Percentiles rank a stretch among this genome's conserved stretches.
Conservation (phyloP, 2,888 invertebrate species). For the Tortrix viridana region DNA sequence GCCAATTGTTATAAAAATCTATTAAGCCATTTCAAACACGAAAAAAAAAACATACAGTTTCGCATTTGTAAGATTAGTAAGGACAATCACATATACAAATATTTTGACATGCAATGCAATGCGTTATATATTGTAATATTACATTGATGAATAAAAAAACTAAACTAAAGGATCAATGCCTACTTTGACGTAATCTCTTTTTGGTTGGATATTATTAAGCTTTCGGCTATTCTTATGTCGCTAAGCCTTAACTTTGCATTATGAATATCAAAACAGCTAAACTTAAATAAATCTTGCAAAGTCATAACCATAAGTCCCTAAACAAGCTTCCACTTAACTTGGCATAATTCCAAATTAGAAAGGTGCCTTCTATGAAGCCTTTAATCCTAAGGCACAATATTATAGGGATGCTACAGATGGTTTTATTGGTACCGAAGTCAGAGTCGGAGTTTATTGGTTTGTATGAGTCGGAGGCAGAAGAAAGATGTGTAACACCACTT, state of each 20-base stretch:
- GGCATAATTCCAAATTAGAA: constrained; percentile 39
- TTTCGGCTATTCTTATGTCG: background rate
- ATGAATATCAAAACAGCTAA: background rate
- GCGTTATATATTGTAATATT: too few relatives aligned
- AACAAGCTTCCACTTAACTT: constrained; percentile 34
- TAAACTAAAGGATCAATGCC: too few relatives aligned
- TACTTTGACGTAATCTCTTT: background rate
- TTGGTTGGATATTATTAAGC: background rate
- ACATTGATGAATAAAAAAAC: too few relatives aligned
- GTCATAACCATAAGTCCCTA: constrained; percentile 15
- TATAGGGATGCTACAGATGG: constrained; percentile 4
- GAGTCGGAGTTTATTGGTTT: constrained; percentile 3
- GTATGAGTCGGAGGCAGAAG: too few relatives aligned
- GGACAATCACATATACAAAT: too few relatives aligned
- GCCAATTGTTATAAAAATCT: too few relatives aligned
- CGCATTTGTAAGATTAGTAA: too few relatives aligned
- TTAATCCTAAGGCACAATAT: constrained; percentile 21
- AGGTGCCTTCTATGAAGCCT: constrained; percentile 23
- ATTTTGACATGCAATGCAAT: too few relatives aligned
- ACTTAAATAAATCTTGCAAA: constrained; percentile 20
- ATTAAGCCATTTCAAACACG: too few relatives aligned
- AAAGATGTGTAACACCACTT: too few relatives aligned
- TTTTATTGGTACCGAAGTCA: too few relatives aligned
- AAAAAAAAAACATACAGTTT: too few relatives aligned
- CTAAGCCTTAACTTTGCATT: background rate